Base-by-base conservation (phyloP, 2,113 vertebrate species). In the Eulemur rufifrons region DNA sequence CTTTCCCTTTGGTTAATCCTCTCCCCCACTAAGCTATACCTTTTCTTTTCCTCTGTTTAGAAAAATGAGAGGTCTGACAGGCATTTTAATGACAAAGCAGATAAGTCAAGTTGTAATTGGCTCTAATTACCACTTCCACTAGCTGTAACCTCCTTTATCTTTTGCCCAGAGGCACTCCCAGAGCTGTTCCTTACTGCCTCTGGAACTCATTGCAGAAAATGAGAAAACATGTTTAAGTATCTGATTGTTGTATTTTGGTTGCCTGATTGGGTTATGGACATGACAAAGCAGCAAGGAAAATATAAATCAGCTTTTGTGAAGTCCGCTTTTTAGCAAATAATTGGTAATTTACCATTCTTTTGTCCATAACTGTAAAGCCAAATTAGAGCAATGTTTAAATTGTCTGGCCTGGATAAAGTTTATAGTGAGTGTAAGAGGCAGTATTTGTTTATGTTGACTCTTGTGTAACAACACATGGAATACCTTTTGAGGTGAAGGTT, bases 1-100 rank as follows among this genome's bases (percentile, higher is more conserved):
- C 45, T 27, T 93, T 94, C 68, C 87, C 84, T 96, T 96, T 91
- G 78, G 42, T 85, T 96, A 95, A 88, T 54, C 37, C 66, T 96
- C 78, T 89, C 63, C 61, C 54, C 66, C 3, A 69, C 88, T 89
- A 96, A 97, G 76, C 92, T 95, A 85, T 92, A 78, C 90, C 94
- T 97, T 95, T 87, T 91, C 82, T 96, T 93, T 84, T 47, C 89
- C 59, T 85, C 85, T 52, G 54, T 95, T 97, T 94, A 86, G 94
- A 92, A 97, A 96, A 97, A 96, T 96, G 86, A 96, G 90, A 96
- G 73, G 73, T 94, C 95, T 95, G 93, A 86, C 86, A 96, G 85
- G 91, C n/a, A 91, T 97, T 97, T 98, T 96, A 97, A 97, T 96
- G 95, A 96, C 93, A 97, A 97, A 96, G 86, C 63, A 95, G 91